Conservation (phyloP, 37 sponge, comb jelly and placozoan species). For the Oopsacas minuta region DNA sequence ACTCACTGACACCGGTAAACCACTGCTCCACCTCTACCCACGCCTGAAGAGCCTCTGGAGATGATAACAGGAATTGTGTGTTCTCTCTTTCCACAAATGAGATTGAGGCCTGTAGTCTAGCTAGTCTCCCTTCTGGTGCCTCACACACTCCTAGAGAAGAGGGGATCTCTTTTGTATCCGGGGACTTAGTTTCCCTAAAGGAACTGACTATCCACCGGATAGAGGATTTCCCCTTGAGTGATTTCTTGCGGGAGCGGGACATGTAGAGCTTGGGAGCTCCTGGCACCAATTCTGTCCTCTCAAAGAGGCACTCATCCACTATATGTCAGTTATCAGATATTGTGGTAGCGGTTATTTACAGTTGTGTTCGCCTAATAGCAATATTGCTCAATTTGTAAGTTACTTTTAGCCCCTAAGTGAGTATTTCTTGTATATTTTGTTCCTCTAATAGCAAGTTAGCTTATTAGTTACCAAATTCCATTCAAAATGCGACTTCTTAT, state of each 20-base stretch:
- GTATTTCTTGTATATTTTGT: too few relatives aligned
- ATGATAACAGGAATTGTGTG: neutral
- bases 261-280: neutral
- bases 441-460: too few relatives aligned
- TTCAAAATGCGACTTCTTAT: too few relatives aligned
- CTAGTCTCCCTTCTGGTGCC: slow-evolving; percentile 25
- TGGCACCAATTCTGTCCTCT: neutral
- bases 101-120: neutral
- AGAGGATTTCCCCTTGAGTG: neutral
- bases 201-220: neutral
- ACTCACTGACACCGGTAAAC: neutral
- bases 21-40: slow-evolving; percentile 14
- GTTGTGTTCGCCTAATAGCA: too few relatives aligned
- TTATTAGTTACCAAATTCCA: too few relatives aligned
- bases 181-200: neutral
- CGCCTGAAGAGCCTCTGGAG: neutral
- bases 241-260: neutral
- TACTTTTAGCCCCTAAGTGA: too few relatives aligned
- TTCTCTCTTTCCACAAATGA: neutral
- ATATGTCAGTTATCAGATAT: neutral
- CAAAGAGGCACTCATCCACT: neutral
- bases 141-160: slow-evolving; percentile 27
- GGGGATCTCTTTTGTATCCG: slow-evolving; percentile 18
- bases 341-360: neutral
- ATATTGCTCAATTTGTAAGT: too few relatives aligned